Conservation (phyloP, 2,888 invertebrate species). For the Pollenia angustigena region DNA sequence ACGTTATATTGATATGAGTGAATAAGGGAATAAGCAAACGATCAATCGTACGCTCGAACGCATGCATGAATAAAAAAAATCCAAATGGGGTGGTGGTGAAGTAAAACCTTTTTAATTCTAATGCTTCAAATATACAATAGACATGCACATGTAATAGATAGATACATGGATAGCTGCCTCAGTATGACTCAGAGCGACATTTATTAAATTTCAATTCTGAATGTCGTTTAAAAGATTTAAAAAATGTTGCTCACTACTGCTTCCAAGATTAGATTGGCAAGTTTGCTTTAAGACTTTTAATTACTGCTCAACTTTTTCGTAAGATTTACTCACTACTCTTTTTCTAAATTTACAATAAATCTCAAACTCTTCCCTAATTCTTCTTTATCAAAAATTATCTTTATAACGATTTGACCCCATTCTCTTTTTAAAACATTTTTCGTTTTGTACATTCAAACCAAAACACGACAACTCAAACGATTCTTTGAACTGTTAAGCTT, state of each 20-base stretch:
- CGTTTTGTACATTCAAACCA: constrained; percentile 1
- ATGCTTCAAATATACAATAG: constrained; percentile 22
- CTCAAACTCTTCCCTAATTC: background rate
- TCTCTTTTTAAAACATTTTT: constrained; percentile 6
- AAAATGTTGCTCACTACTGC: constrained; percentile 30
- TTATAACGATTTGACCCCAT: constrained; percentile 57
- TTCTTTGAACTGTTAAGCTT: constrained; percentile 41
- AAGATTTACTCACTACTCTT: background rate
- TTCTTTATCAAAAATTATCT: constrained; percentile 45
- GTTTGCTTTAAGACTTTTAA: background rate
- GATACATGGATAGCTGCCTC: background rate
- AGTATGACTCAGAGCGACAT: constrained; percentile 32
- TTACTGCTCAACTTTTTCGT: background rate
- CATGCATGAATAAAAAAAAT: constrained; percentile 28
- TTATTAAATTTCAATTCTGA: constrained; percentile 40
- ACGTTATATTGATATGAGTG: constrained; percentile 1
- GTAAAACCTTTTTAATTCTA: constrained; percentile 27
- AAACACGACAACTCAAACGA: constrained; percentile 6
- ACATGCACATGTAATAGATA: constrained; percentile 3
- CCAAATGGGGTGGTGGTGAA: constrained; percentile 20
- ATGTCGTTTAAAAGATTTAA: constrained; percentile 27
- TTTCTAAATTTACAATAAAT: constrained; percentile 6
- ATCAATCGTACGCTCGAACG: background rate
- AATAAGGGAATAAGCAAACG: background rate
- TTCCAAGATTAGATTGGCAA: constrained; percentile 14